Conservation (phyloP, 2,888 invertebrate species). For the Cynaeus angustus region DNA sequence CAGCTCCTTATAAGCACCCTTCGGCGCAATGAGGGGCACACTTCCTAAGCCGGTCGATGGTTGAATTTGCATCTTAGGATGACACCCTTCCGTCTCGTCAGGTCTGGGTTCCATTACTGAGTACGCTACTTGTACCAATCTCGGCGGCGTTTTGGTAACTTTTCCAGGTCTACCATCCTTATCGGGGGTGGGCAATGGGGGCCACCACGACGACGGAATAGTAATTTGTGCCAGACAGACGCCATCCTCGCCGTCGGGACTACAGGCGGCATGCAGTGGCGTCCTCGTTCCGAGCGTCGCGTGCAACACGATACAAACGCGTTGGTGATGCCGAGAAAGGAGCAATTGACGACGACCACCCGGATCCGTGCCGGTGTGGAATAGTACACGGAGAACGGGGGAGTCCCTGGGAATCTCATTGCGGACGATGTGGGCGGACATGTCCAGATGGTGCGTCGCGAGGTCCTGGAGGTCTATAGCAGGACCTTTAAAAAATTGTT, state of each 20-base stretch:
- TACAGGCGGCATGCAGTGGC: constrained; percentile 90
- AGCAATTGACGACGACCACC: constrained; percentile 82
- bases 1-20: constrained; percentile 88
- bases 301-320: constrained; percentile 84
- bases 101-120: constrained; percentile 90
- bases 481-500: constrained; percentile 58
- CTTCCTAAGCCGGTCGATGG: constrained; percentile 74
- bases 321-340: constrained; percentile 78
- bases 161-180: constrained; percentile 74
- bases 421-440: constrained; percentile 95
- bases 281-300: constrained; percentile 77
- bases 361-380: constrained; percentile 92
- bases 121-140: constrained; percentile 87
- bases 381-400: constrained; percentile 92
- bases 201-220: constrained; percentile 95
- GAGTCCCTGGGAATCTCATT: constrained; percentile 89
- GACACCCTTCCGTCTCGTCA: constrained; percentile 79
- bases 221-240: constrained; percentile 90
- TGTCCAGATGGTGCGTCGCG: constrained; percentile 86
- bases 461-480: constrained; percentile 76
- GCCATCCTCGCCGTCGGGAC: constrained; percentile 93
- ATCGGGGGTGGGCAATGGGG: constrained; percentile 79
- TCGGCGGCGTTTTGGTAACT: constrained; percentile 75
- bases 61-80: constrained; percentile 82
- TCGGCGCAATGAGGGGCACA: constrained; percentile 85